Conservation (phyloP, 2,888 invertebrate species). For the Eupsilia transversa region DNA sequence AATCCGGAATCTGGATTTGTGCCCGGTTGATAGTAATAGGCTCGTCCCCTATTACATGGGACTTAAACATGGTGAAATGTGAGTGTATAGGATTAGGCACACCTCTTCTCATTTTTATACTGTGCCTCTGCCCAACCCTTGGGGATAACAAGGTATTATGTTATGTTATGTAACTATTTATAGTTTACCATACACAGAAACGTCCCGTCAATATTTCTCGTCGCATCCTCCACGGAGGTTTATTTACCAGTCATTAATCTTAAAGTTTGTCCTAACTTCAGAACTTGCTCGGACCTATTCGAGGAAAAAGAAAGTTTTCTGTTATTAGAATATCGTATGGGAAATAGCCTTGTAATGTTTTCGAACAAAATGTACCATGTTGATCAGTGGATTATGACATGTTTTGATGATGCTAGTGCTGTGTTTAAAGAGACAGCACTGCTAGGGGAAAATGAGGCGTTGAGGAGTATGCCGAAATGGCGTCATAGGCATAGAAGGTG, state of each 20-base stretch:
- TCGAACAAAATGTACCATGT: not conserved
- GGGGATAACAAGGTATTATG: too few relatives aligned
- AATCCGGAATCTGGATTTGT: too few relatives aligned
- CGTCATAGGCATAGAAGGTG: too few relatives aligned
- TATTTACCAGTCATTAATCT: constrained; percentile 69
- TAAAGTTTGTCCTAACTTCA: constrained; percentile 61
- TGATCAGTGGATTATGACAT: not conserved
- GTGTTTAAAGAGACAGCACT: too few relatives aligned
- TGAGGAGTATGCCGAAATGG: too few relatives aligned
- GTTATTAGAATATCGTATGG: constrained; percentile 51
- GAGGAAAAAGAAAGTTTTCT: constrained; percentile 45
- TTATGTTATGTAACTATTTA: not conserved
- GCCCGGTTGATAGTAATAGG: too few relatives aligned
- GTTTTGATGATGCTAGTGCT: not conserved
- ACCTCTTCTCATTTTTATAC: too few relatives aligned
- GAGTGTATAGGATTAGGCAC: too few relatives aligned
- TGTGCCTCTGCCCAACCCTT: too few relatives aligned
- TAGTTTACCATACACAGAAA: not conserved
- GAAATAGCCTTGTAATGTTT: constrained; percentile 39
- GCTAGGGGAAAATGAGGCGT: too few relatives aligned
- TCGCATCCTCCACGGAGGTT: constrained; percentile 49
- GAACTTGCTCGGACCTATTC: constrained; percentile 54
- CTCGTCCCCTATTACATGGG: too few relatives aligned
- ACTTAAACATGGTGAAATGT: too few relatives aligned
- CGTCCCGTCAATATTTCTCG: constrained; percentile 28